Evolutionary conservation across 2,797 vertebrate species (phyloP).

Genomic region (Prionace glauca): DNA sequence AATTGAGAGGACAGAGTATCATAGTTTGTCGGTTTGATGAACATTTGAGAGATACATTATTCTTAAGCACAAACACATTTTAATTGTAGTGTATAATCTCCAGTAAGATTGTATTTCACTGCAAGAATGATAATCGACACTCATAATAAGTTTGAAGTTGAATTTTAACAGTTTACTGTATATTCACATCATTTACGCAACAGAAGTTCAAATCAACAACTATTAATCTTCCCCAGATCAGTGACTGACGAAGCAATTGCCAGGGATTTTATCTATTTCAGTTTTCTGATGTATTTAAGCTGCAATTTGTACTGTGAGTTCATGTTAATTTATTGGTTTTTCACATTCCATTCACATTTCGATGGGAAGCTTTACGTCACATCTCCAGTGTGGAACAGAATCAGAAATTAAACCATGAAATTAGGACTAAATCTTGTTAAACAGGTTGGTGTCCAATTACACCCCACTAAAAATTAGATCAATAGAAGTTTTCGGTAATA

Average conservation of each 20-base stretch:
- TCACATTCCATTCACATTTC: not conserved
- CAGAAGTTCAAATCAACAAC: not conserved
- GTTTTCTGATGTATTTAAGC: not conserved
- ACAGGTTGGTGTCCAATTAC: not conserved
- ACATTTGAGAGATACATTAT: not conserved
- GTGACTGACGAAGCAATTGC: not conserved
- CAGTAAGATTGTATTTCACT: not conserved
- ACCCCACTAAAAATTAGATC: not conserved
- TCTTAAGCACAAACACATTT: not conserved
- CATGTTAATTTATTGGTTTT: not conserved
- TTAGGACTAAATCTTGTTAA: not conserved
- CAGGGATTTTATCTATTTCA: not conserved
- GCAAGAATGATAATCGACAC: not conserved
- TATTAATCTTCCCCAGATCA: not conserved
- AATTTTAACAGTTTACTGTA: not conserved
- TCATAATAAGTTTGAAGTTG: not conserved
- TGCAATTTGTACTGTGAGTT: not conserved
- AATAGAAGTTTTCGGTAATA: not conserved
- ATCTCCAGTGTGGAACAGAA: not conserved
- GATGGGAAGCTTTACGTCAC: not conserved
- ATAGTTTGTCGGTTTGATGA: not conserved
- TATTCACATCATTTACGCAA: not conserved
- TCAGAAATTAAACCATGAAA: not conserved
- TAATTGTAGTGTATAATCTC: slow-evolving; percentile 6
- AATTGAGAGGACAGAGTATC: slow-evolving; percentile 33